Evolutionary conservation across 1,140 invertebrate species (phyloP).

Genomic region (Augochlora pura): DNA sequence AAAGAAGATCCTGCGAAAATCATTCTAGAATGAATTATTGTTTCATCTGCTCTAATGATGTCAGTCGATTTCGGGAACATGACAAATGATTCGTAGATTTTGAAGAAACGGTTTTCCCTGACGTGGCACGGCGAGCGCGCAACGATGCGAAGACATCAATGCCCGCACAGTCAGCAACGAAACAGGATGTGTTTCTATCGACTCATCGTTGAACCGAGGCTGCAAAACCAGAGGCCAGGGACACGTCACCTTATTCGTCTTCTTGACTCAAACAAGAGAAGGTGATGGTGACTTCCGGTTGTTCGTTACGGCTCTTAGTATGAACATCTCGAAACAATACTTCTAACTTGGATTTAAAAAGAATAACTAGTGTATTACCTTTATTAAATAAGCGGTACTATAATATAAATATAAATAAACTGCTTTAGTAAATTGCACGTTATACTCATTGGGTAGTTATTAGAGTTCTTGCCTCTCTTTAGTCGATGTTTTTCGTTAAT

Average conservation of each 20-base stretch:
- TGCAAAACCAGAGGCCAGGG: constrained; percentile 18
- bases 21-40: neutral
- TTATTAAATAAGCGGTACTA: too few species aligned
- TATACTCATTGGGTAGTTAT: too few species aligned
- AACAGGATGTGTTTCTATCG: constrained; percentile 28
- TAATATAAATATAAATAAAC: too few species aligned
- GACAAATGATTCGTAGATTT: neutral
- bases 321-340: neutral
- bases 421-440: too few species aligned
- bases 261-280: neutral
- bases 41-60: neutral
- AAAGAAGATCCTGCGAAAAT: too few species aligned
- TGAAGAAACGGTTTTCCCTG: neutral
- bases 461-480: too few species aligned
- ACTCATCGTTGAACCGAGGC: constrained; percentile 20
- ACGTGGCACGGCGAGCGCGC: too few species aligned
- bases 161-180: constrained; percentile 13
- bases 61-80: neutral
- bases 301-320: neutral
- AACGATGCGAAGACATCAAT: constrained; percentile 21
- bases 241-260: constrained; percentile 40
- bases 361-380: too few species aligned
- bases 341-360: too few species aligned
- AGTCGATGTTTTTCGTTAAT: too few species aligned
- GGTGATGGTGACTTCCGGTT: constrained; percentile 26